Conservation (phyloP, 1,140 invertebrate genomes). For the Orius insidiosus region DNA sequence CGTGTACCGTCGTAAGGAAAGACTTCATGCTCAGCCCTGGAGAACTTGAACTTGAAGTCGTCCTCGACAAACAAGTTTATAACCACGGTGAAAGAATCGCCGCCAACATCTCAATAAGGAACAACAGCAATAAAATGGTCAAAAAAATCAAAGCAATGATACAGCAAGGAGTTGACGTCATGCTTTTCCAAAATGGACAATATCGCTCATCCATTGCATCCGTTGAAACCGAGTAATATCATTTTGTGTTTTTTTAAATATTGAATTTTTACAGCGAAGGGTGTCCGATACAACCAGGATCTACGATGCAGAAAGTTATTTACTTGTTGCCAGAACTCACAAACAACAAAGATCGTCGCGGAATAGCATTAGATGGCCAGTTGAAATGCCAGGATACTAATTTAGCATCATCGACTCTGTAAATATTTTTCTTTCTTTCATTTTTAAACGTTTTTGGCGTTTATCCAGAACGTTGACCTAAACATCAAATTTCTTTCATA, state of each 20-base stretch:
- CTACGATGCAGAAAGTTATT: slow-evolving; percentile 79
- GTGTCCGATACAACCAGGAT: slow-evolving; percentile 88
- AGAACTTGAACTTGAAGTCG: slow-evolving; percentile 86
- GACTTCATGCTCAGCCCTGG: slow-evolving; percentile 93
- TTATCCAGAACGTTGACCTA: neutral
- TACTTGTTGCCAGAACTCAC: slow-evolving; percentile 65
- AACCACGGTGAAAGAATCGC: slow-evolving; percentile 66
- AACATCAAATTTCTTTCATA: slow-evolving; percentile 29
- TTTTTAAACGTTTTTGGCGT: neutral
- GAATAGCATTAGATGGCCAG: slow-evolving; percentile 87
- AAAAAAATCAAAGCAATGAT: slow-evolving; percentile 89
- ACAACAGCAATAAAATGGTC: slow-evolving; percentile 96
- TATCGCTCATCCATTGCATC: slow-evolving; percentile 87
- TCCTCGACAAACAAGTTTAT: slow-evolving; percentile 80
- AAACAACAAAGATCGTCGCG: slow-evolving; percentile 71
- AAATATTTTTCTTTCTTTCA: slow-evolving; percentile 25
- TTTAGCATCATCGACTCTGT: slow-evolving; percentile 93
- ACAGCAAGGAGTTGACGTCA: slow-evolving; percentile 92
- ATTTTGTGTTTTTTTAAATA: slow-evolving; percentile 21
- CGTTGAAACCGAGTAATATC: slow-evolving; percentile 83
- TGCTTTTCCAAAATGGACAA: slow-evolving; percentile 96
- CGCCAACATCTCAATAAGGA: slow-evolving; percentile 85
- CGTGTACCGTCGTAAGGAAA: slow-evolving; percentile 88
- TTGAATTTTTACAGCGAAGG: slow-evolving; percentile 48
- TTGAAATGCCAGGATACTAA: slow-evolving; percentile 75